Conservation (phyloP, 1,140 invertebrate genomes). For the Platyura marginata region DNA sequence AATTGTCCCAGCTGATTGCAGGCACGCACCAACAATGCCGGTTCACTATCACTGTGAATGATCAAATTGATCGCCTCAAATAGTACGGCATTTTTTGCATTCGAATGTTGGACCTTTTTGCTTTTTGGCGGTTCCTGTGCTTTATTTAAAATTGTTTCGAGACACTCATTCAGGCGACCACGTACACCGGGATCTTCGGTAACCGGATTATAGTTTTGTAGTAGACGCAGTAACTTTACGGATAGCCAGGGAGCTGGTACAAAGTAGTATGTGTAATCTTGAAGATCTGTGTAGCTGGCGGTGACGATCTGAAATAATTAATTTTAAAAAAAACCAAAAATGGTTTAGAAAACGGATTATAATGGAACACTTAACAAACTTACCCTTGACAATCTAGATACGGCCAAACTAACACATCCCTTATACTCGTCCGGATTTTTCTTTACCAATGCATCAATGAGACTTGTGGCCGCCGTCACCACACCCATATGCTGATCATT, state of each 20-base stretch:
- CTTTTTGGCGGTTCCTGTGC: conserved; percentile 99
- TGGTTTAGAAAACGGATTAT: too few species aligned
- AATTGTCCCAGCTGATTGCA: conserved; percentile 99
- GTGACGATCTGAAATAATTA: conserved; percentile 84
- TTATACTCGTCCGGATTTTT: conserved; percentile 99
- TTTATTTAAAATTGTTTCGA: conserved; percentile 99
- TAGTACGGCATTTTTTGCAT: conserved; percentile 98
- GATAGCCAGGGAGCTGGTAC: conserved; percentile 99
- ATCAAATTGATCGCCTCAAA: conserved; percentile 99
- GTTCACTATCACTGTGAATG: conserved; percentile 98
- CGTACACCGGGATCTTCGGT: conserved; percentile 88
- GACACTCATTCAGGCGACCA: conserved; percentile 88
- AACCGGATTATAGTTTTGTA: conserved; percentile 97
- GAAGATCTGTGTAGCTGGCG: conserved; percentile 92
- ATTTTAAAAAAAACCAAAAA: too few species aligned
- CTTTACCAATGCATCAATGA: conserved; percentile 97
- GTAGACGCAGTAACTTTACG: conserved; percentile 85
- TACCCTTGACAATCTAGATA: conserved; percentile 87
- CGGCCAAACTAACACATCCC: conserved; percentile 93
- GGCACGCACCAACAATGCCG: conserved; percentile 88
- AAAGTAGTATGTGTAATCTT: conserved; percentile 99
- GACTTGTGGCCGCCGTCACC: conserved; percentile 92
- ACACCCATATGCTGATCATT: conserved; percentile 99
- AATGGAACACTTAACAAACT: too few species aligned
- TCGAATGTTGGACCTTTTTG: conserved; percentile 99